Evolutionary conservation across 2,113 vertebrate species (phyloP).

Genomic region (Toxotes chatareus): DNA sequence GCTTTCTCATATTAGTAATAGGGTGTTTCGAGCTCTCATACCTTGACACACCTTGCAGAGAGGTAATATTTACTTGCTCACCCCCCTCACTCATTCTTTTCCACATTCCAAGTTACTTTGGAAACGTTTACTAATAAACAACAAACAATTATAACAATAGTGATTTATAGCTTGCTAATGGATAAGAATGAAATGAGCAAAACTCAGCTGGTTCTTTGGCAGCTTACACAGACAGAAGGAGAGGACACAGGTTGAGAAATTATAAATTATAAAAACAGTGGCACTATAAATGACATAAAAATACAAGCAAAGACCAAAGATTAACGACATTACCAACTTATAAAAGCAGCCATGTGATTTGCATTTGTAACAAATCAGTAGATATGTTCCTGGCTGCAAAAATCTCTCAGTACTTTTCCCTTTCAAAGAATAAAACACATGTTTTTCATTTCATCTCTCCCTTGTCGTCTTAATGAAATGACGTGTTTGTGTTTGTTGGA

Average conservation of each 20-base stretch:
- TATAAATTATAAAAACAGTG: background rate
- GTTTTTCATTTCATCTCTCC: background rate
- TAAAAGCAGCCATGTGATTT: background rate
- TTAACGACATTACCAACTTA: background rate
- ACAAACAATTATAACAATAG: background rate
- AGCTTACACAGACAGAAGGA: background rate
- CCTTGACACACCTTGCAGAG: constrained; percentile 34
- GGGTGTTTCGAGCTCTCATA: background rate
- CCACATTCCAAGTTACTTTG: background rate
- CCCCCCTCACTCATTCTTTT: background rate
- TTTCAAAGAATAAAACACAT: constrained; percentile 1
- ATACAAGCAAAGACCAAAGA: background rate
- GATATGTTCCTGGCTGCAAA: background rate
- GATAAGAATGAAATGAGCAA: background rate
- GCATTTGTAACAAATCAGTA: background rate
- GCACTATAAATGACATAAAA: background rate
- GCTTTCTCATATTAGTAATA: constrained; percentile 64
- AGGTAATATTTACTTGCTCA: constrained; percentile 1
- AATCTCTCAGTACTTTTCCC: constrained; percentile 9
- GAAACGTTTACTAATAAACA: background rate
- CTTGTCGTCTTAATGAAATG: background rate
- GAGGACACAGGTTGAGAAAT: background rate
- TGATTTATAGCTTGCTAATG: background rate
- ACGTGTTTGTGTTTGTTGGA: constrained; percentile 25
- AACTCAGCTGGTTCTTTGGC: background rate